Evolutionary conservation across 2,888 invertebrate genomes (phyloP).

Genomic region (Ornithoptera priamus): DNA sequence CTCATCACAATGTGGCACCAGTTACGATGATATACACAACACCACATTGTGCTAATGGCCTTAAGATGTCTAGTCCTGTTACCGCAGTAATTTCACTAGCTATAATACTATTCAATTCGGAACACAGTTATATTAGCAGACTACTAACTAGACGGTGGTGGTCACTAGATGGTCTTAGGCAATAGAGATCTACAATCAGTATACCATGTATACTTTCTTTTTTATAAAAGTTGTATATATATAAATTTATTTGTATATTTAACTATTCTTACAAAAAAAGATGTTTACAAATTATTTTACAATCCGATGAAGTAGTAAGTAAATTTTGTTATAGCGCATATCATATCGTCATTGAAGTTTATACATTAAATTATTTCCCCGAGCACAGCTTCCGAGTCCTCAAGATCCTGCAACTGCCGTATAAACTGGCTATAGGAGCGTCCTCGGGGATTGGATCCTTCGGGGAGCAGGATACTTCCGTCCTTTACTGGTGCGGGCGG

Average conservation of each 20-base stretch:
- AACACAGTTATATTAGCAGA: no score
- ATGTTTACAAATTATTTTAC: neutral
- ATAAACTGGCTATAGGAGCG: conserved; percentile 31
- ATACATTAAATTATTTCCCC: conserved; percentile 14
- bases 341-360: conserved; percentile 9
- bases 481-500: conserved; percentile 42
- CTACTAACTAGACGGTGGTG: no score
- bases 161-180: no score
- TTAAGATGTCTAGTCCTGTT: no score
- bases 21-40: no score
- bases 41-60: no score
- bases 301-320: neutral
- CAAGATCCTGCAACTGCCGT: conserved; percentile 7
- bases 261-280: neutral
- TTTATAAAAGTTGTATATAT: no score
- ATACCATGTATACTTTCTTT: no score
- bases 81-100: no score
- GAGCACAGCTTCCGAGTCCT: conserved; percentile 11
- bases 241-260: neutral
- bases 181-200: no score
- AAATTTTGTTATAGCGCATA: neutral
- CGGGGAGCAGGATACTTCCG: conserved; percentile 36
- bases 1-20: no score
- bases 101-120: no score
- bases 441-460: conserved; percentile 42